Evolutionary conservation across 2,113 vertebrate species (phyloP).

Genomic region (Sarotherodon lohbergeri): DNA sequence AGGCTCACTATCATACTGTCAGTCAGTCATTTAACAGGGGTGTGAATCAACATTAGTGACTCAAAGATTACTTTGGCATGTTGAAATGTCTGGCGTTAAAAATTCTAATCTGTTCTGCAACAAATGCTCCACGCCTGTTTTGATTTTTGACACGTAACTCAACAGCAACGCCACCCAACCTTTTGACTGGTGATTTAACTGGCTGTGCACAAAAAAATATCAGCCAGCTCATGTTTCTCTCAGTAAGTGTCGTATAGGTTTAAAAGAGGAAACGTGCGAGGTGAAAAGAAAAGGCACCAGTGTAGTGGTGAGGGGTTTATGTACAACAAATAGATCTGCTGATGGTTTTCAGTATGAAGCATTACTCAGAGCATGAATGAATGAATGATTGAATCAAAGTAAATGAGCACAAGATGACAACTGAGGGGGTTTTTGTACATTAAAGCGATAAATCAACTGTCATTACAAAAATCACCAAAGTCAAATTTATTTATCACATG

Average conservation of each 20-base stretch:
- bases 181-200: not conserved
- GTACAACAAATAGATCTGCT: not conserved
- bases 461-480: not conserved
- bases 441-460: not conserved
- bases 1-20: not conserved
- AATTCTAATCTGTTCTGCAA: not conserved
- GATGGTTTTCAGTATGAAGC: not conserved
- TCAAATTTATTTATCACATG: not conserved
- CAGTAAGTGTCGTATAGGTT: fast-evolving
- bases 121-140: not conserved
- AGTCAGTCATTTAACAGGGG: not conserved
- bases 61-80: not conserved
- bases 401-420: not conserved
- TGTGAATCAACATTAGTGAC: not conserved
- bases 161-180: not conserved
- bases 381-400: not conserved
- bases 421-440: fast-evolving
- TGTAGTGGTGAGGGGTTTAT: not conserved
- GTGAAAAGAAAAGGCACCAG: not conserved
- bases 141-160: not conserved
- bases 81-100: not conserved
- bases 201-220: not conserved
- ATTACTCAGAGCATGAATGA: not conserved
- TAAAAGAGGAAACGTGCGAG: not conserved
- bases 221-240: not conserved